phyloP scores from a whole-genome alignment of 2,113 vertebrate species.

The Ochotona princeps region DNA sequence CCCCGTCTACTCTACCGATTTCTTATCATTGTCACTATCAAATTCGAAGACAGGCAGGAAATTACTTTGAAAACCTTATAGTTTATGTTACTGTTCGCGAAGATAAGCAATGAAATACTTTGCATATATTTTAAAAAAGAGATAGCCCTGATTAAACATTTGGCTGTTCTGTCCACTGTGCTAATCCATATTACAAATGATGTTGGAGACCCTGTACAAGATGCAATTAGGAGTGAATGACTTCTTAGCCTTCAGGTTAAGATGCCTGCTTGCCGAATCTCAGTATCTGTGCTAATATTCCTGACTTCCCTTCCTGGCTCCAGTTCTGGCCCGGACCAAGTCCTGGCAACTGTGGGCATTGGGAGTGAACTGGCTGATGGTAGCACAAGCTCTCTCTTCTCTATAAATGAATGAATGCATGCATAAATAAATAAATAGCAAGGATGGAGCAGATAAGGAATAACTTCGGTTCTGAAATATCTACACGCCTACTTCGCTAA shows the following conservation, averaged over 20 bases:
- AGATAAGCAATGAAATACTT: conserved; percentile 16
- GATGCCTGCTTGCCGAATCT: too few relatives aligned
- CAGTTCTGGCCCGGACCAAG: too few relatives aligned
- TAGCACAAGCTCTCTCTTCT: too few relatives aligned
- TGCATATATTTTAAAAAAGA: conserved; percentile 9
- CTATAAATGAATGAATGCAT: background rate
- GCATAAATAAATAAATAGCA: too few relatives aligned
- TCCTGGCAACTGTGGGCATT: too few relatives aligned
- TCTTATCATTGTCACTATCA: conserved; percentile 28
- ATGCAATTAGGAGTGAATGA: background rate
- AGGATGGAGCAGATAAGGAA: background rate
- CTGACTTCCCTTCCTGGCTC: too few relatives aligned
- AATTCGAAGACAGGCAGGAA: background rate
- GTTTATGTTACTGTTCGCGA: conserved; percentile 2
- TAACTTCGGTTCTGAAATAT: conserved; percentile 1
- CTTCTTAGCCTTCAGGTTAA: too few relatives aligned
- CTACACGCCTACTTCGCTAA: background rate
- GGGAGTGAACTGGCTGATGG: too few relatives aligned
- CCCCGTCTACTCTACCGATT: background rate
- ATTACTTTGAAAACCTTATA: conserved; percentile 41
- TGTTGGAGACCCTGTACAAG: background rate
- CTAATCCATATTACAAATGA: background rate
- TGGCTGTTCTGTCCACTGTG: background rate
- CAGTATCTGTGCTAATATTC: too few relatives aligned
- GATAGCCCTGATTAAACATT: background rate